Base-by-base conservation (phyloP, 2,113 vertebrate species). In the Emydura subglobosa region DNA sequence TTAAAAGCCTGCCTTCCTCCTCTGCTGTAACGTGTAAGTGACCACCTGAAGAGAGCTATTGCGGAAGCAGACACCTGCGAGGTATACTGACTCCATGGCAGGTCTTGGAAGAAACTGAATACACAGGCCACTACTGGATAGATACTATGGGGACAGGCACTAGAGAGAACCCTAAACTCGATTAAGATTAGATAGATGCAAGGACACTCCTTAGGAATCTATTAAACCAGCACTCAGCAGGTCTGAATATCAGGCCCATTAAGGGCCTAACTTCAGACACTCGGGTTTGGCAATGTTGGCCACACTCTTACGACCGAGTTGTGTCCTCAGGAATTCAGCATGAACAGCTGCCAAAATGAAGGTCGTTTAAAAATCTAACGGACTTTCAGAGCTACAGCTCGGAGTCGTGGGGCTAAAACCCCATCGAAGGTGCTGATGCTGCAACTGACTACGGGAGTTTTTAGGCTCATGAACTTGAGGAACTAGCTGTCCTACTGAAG, bases 1-100 rank as follows among this genome's bases (percentile, higher is more conserved):
- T 98, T 98, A 98, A 97, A 97, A 89, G 96, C 94, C 87, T 89
- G 96, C 91, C 76, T 90, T 95, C 80, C 82, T n/a, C 78, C 93
- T 94, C 82, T 93, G 87, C 81, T 31, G 80, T 82, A 44, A 84
- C 61, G 80, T 47, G 72, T 74, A 92, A 94, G 94, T 80, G 93
- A 90, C 93, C 94, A 95, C 94, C 90, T 92, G 94, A 97, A 88
- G 82, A 84, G 84, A 61, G 79, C 87, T 49, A 74, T 78, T 47
- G 88, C 87, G 89, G 83, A 85, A 93, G 89, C 57, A 44, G 65
- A 3, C 1, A 27, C 59, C 79, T 3, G 47, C 47, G 49, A 47
- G 24, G 44, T 50, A 42, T 68, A 17, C 34, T 5, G 16, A 39
- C 34, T 68, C 65, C 34, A 68, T 39, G 65, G 65, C 9, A 72